A percentile compares a stretch with the other conserved stretches of the same genome.
phyloP scores from a whole-genome alignment of 1,140 invertebrate species.

The Platorchestia sp. region DNA sequence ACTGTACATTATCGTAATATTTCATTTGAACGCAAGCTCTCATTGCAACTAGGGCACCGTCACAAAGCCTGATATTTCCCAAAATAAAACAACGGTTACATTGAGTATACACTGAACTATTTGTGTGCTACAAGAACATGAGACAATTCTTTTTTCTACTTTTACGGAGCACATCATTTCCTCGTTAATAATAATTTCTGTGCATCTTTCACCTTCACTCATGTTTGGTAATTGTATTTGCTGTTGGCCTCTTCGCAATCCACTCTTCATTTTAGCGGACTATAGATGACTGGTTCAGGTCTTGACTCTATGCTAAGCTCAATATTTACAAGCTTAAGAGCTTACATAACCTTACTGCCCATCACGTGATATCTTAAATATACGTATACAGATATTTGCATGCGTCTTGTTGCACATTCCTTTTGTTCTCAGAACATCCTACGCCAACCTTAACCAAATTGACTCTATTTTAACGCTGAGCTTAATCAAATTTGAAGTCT shows the following conservation, averaged over 20 bases:
- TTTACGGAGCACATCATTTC: too few species aligned
- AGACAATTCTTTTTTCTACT: too few species aligned
- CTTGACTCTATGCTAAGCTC: not conserved
- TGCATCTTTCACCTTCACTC: not conserved
- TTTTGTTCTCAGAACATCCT: not conserved
- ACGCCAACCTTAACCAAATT: not conserved
- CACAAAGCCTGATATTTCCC: too few species aligned
- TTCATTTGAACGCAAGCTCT: too few species aligned
- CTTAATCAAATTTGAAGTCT: not conserved
- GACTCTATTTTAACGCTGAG: not conserved
- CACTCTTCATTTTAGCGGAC: not conserved
- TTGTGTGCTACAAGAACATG: too few species aligned
- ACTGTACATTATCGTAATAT: too few species aligned
- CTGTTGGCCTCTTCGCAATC: not conserved
- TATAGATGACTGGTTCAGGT: not conserved
- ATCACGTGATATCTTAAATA: not conserved
- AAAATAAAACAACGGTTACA: too few species aligned
- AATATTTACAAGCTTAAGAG: not conserved
- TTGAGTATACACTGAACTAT: too few species aligned
- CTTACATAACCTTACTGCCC: not conserved
- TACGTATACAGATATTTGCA: not conserved
- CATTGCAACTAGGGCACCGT: too few species aligned
- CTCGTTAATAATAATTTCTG: not conserved
- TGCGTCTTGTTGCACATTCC: not conserved
- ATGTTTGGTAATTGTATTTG: not conserved